phyloP scores from a whole-genome alignment of 2,797 vertebrate genomes.

The Clarias pachynema region DNA sequence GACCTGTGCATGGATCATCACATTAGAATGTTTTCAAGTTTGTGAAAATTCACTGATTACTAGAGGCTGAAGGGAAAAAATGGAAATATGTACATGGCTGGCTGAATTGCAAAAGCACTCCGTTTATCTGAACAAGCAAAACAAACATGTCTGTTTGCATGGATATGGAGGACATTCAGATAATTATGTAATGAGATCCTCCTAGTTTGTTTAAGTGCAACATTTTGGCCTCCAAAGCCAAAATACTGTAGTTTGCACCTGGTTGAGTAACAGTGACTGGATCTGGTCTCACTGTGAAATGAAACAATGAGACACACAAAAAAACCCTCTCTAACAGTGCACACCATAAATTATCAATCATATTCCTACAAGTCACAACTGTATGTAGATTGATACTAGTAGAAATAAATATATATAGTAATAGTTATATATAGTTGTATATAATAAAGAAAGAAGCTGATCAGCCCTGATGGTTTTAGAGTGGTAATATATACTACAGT shows the following conservation, averaged over 20 bases:
- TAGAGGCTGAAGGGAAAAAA: too few relatives aligned
- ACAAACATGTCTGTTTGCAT: background rate
- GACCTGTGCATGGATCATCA: too few relatives aligned
- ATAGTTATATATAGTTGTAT: too few relatives aligned
- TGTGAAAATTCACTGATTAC: too few relatives aligned
- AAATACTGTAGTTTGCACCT: background rate
- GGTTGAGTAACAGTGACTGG: background rate
- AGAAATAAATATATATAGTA: background rate
- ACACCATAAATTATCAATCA: background rate
- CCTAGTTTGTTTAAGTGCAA: background rate
- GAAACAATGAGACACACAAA: background rate
- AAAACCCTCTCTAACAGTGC: background rate
- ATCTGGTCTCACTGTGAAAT: background rate
- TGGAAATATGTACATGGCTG: too few relatives aligned
- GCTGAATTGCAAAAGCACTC: too few relatives aligned
- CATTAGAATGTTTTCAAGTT: too few relatives aligned
- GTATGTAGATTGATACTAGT: background rate
- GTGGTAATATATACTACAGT: background rate
- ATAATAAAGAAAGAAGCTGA: background rate
- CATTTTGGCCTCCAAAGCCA: background rate
- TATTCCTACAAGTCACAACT: background rate
- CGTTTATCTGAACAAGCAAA: too few relatives aligned
- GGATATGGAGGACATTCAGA: background rate
- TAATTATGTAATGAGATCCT: background rate
- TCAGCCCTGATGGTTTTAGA: background rate